These are phyloP conservation scores for Ichneumoninae sp. DNA, from an alignment of 2,888 invertebrate species.

Conservation along the genomic window DNA sequence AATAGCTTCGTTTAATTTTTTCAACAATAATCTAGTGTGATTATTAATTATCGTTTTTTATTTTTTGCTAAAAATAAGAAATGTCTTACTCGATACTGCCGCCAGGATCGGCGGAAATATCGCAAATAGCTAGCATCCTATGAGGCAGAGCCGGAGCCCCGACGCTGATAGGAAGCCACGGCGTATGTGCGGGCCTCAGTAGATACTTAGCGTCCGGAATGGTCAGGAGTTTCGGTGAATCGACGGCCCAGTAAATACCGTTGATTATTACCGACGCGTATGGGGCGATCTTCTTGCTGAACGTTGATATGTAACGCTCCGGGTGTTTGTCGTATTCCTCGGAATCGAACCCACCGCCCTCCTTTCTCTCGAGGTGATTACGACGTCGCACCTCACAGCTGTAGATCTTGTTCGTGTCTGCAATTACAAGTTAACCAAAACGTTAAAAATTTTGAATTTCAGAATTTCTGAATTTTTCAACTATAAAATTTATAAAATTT, in stretches of 20 bases:
- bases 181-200: constrained; percentile 94
- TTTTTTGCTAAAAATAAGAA: constrained; percentile 11
- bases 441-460: not conserved
- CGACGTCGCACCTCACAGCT: constrained; percentile 97
- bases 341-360: constrained; percentile 96
- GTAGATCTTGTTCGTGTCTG: constrained; percentile 97
- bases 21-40: not conserved
- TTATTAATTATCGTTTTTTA: not conserved
- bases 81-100: constrained; percentile 93
- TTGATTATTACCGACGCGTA: constrained; percentile 98
- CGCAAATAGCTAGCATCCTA: constrained; percentile 97
- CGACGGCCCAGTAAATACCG: constrained; percentile 99
- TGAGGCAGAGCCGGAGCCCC: constrained; percentile 95
- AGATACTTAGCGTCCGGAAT: constrained; percentile 99
- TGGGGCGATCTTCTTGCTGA: constrained; percentile 98
- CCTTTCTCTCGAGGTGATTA: constrained; percentile 96
- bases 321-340: constrained; percentile 97
- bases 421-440: constrained; percentile 65
- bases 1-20: not conserved
- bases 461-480: not conserved
- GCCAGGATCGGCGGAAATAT: constrained; percentile 99
- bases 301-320: constrained; percentile 97
- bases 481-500: not conserved
- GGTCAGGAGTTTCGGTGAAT: constrained; percentile 97
- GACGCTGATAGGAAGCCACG: constrained; percentile 95